Conservation (phyloP, 2,888 invertebrate species). For the Zootermopsis nevadensis region DNA sequence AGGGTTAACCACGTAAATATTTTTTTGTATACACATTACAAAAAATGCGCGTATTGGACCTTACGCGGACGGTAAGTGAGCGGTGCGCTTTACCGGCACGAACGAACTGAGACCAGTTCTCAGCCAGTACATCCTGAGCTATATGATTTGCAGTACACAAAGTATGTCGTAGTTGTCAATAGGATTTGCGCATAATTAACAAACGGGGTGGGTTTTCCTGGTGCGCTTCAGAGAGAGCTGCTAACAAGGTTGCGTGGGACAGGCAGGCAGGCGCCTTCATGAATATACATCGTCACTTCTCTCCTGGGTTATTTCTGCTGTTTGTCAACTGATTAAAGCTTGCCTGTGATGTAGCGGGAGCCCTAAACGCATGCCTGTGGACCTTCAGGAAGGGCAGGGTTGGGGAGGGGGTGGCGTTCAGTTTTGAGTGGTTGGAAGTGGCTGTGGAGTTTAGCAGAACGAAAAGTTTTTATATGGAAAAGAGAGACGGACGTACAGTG, state of each 20-base stretch:
- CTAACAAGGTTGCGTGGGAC: constrained; percentile 48
- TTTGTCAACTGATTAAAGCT: constrained; percentile 50
- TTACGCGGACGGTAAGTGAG: background rate
- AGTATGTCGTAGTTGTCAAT: constrained; percentile 48
- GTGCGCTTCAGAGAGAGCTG: constrained; percentile 32
- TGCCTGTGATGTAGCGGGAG: constrained; percentile 36
- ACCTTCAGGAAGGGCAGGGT: constrained; percentile 12
- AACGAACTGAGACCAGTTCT: constrained; percentile 28
- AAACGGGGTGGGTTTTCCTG: constrained; percentile 48
- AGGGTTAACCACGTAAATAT: too few relatives aligned
- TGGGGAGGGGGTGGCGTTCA: constrained; percentile 3
- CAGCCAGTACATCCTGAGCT: constrained; percentile 20
- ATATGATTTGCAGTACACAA: constrained; percentile 47
- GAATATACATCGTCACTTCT: constrained; percentile 46
- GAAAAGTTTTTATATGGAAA: background rate
- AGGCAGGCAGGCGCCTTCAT: constrained; percentile 46
- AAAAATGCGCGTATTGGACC: too few relatives aligned
- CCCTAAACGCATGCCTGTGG: constrained; percentile 4
- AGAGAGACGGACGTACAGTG: background rate
- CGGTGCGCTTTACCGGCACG: background rate
- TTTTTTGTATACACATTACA: too few relatives aligned
- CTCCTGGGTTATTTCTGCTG: constrained; percentile 50
- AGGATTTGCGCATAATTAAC: constrained; percentile 50
- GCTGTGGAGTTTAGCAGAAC: constrained; percentile 19
- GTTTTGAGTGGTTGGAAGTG: constrained; percentile 37